Conservation (phyloP, 35 echinoderm and acorn worm genomes). For the Apostichopus parvimensis region DNA sequence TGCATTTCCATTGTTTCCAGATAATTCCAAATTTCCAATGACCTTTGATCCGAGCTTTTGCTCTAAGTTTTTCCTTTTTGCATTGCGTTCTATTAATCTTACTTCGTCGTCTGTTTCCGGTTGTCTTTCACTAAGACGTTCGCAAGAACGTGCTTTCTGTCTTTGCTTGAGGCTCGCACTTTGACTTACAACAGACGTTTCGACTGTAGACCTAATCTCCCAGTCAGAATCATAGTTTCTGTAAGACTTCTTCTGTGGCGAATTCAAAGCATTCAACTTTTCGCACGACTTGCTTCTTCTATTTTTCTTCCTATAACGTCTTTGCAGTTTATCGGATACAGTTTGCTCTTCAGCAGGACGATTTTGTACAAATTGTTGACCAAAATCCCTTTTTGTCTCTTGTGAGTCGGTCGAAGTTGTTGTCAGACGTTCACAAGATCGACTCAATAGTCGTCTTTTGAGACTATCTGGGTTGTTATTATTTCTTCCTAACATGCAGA, state of each 20-base stretch:
- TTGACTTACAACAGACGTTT: conserved; percentile 31
- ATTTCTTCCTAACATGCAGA: conserved; percentile 13
- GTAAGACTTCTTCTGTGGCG: conserved; percentile 36
- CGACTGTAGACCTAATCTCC: conserved; percentile 24
- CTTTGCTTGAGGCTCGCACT: conserved; percentile 6
- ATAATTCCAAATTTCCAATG: background rate
- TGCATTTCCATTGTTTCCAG: background rate
- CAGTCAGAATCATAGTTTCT: conserved; percentile 51
- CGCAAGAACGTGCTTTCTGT: conserved; percentile 36
- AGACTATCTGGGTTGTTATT: background rate
- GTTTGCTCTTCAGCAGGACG: background rate
- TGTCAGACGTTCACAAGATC: conserved; percentile 24
- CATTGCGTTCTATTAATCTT: background rate
- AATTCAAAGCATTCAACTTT: conserved; percentile 38
- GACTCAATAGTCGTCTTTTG: conserved; percentile 40
- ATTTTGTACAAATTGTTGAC: background rate
- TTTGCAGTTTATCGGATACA: conserved; percentile 24
- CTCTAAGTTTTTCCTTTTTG: conserved; percentile 31
- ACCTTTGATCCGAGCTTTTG: background rate
- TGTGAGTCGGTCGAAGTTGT: background rate
- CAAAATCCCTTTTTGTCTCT: conserved; percentile 12
- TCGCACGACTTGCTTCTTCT: conserved; percentile 40
- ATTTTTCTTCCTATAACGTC: conserved; percentile 48
- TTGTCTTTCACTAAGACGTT: conserved; percentile 19
- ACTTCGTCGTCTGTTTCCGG: conserved; percentile 2